Evolutionary conservation across 1,140 invertebrate species (phyloP).

Genomic region (Drosophila orena): DNA sequence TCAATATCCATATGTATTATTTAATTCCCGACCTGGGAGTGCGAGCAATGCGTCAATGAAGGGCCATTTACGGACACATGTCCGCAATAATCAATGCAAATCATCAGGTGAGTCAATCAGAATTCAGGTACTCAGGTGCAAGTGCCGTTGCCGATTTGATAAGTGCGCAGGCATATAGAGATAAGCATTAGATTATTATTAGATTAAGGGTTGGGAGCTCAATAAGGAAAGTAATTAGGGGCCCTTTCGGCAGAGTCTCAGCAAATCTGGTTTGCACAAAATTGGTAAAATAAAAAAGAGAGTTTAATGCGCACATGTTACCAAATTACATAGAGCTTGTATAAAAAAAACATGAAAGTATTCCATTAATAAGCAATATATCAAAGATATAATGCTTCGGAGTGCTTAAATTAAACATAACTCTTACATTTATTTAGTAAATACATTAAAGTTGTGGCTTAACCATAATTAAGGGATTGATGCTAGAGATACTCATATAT

Average conservation of each 20-base stretch:
- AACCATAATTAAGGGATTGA: too few species aligned
- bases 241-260: not conserved
- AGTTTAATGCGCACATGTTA: conserved; percentile 8
- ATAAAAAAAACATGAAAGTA: not conserved
- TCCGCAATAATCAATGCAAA: conserved; percentile 52
- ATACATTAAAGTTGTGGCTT: too few species aligned
- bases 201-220: too few species aligned
- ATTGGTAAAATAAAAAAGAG: conserved; percentile 1
- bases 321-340: conserved; percentile 8
- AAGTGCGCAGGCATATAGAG: not conserved
- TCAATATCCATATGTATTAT: conserved; percentile 67
- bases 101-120: conserved; percentile 28
- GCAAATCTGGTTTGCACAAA: not conserved
- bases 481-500: too few species aligned
- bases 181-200: not conserved
- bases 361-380: not conserved
- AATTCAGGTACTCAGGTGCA: not conserved
- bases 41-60: conserved; percentile 23
- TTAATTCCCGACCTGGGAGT: conserved; percentile 53
- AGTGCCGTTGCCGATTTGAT: not conserved
- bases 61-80: conserved; percentile 23
- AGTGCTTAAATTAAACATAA: not conserved
- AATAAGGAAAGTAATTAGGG: too few species aligned
- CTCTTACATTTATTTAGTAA: not conserved
- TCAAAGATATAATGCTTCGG: too few species aligned